A percentile compares a stretch with the other conserved stretches of the same genome.
Conservation (phyloP, 2,797 vertebrate genomes). For the Chelon labrosus region DNA sequence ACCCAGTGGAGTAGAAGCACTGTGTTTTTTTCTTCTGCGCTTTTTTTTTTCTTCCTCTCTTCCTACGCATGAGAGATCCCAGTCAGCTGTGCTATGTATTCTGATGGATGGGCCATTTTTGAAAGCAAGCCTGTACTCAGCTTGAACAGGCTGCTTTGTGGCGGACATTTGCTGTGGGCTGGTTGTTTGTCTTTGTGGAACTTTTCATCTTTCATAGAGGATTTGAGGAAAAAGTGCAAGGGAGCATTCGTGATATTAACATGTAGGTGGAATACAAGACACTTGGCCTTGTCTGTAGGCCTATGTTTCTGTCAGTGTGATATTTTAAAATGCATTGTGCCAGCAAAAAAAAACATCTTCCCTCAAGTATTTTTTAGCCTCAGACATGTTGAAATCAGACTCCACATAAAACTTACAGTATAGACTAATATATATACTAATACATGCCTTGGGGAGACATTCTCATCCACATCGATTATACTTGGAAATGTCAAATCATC, state of each 20-base stretch:
- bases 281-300: not conserved
- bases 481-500: conserved; percentile 28
- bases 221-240: conserved; percentile 17
- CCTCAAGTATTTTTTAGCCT: not conserved
- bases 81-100: conserved; percentile 68
- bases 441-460: conserved; percentile 5
- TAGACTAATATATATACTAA: too few species aligned
- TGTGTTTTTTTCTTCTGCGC: conserved; percentile 5
- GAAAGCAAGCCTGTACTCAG: conserved; percentile 48
- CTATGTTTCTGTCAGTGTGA: not conserved
- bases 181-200: conserved; percentile 37
- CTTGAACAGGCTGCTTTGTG: conserved; percentile 55
- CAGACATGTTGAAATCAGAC: not conserved
- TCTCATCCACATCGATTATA: conserved; percentile 7
- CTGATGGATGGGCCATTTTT: conserved; percentile 49
- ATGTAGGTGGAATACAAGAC: not conserved
- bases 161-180: conserved; percentile 49
- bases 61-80: conserved; percentile 75
- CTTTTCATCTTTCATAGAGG: conserved; percentile 25
- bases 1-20: conserved; percentile 61
- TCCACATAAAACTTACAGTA: too few species aligned
- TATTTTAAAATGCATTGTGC: too few species aligned
- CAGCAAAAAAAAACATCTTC: not conserved
- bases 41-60: conserved; percentile 50
- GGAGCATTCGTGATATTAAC: conserved; percentile 15